Evolutionary conservation across 2,888 invertebrate genomes (phyloP).

Genomic region (Calliphora vomitoria): DNA sequence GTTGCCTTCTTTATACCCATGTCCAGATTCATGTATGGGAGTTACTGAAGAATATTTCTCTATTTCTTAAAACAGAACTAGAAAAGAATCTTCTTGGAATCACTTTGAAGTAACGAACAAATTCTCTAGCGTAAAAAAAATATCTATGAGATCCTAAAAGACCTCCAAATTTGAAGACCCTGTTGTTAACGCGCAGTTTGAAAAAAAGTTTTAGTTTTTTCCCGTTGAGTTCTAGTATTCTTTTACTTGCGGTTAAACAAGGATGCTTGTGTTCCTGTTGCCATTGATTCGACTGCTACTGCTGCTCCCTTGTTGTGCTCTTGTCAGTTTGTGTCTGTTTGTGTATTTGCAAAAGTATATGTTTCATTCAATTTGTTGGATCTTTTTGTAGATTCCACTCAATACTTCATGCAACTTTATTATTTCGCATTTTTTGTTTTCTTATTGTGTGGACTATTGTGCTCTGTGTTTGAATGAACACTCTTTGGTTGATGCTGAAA

Average conservation of each 20-base stretch:
- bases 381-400: conserved; percentile 50
- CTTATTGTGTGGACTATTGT: conserved; percentile 4
- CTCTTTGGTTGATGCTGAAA: conserved; percentile 61
- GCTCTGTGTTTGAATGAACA: conserved; percentile 1
- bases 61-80: no score
- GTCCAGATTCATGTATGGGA: no score
- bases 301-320: conserved; percentile 52
- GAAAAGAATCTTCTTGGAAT: no score
- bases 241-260: conserved; percentile 52
- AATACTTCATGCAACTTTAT: conserved; percentile 57
- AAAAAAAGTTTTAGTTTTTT: conserved; percentile 17
- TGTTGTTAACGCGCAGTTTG: not conserved
- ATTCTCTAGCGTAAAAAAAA: no score
- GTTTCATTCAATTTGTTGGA: conserved; percentile 71
- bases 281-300: conserved; percentile 38
- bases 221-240: not conserved
- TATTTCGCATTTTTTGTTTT: conserved; percentile 11
- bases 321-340: conserved; percentile 61
- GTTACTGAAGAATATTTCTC: no score
- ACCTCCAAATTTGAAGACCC: not conserved
- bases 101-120: no score
- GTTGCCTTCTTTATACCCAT: no score
- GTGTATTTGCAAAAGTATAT: conserved; percentile 58
- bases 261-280: conserved; percentile 56
- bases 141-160: not conserved